Base-by-base conservation (phyloP, 2,888 invertebrate genomes). In the Stramonita haemastoma region DNA sequence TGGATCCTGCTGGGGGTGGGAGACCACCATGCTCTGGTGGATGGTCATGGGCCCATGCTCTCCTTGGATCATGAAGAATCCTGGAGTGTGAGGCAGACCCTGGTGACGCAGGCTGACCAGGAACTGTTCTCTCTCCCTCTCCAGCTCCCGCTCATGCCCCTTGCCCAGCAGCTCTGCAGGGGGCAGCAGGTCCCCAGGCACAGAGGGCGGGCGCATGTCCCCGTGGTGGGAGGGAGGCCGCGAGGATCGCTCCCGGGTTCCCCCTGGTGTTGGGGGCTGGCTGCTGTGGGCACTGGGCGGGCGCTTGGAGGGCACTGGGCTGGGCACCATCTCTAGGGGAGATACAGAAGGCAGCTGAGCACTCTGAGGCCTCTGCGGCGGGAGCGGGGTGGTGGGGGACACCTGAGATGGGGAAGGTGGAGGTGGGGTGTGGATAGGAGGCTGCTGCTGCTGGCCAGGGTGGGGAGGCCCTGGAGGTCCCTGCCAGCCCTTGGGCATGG, bases 231-330 rank as follows among this genome's bases (percentile, higher is more conserved):
- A 87, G 46, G 90, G 60, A 60, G 90, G 86, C 8, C 89, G 60
- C 57, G 85, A 66, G 34, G 89, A 26, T n/a, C 90, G 36, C 70
- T 73, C 81, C 87, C 86, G 29, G 83, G 87, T 36, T 19, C 32
- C 81, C 6, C 60, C 32, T 2, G 60, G 84, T 13, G 36, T 36
- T 73, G 81, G 56, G 26, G 73, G 73, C 83, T 57, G 89, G 56
- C 36, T 91, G 90, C 88, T 91, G 91, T 92, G 92, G 56, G 92
- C 91, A 90, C 92, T 92, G 26, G 92, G 92, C 22, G 92, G 92
- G 36, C 91, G 89, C 34, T 90, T 91, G 2, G 85, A 46, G 0
- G 81, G 70, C 77, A 85, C 46, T 2, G 89, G 89, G n/a, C 84
- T 66, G 26, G 85, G 89, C 46, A 70, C 84, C 29, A 56, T 56